Base-by-base conservation (phyloP, 2,888 invertebrate species). In the Lordiphosa andalusiaca region DNA sequence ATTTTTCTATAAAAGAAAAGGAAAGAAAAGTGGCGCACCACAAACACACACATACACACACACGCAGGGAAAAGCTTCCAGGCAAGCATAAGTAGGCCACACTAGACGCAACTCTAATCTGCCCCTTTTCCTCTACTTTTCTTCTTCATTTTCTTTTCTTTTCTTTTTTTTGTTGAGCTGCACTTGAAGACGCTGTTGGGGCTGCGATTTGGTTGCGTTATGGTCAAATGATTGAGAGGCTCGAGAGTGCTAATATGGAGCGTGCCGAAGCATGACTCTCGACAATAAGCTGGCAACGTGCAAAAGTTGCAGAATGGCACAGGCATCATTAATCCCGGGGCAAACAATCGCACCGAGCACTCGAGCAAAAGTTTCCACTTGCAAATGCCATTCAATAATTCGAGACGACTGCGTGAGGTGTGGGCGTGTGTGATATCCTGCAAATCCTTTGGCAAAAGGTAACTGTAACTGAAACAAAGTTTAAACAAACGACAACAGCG, bases 31-130 rank as follows among this genome's bases (percentile, higher is more conserved):
- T 78, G 72, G 72, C 54, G 68, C 73, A 74, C 19, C 19, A 19
- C 19, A 19, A 19, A 55, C 19, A 4, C 19, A 2, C 60, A 61
- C 52, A 55, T 60, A 49, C 46, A 55, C 38, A 47, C 19, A 19
- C 60, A 61, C 52, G 53, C 63, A 46, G 41, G 52, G 53, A 7
- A 25, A 25, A 25, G 25, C 25, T 25, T 7, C 25, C 49, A 60
- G 56, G 49, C 65, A 68, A 54, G 62, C 65, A 71, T 64, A 82
- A 77, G 84, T 81, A 81, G 69, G 74, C 71, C 73, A 80, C 80
- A 80, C 67, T 71, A 56, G 69, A 41, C 53, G 53, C 53, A 62
- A 44, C 74, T 64, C 49, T 44, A 58, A 48, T 19, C 35, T 13
- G 39, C 44, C 44, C 35, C 6, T 16, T n/a, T 2, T 16, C 13